Conservation (phyloP, 2,888 invertebrate genomes). For the Hyalella azteca region DNA sequence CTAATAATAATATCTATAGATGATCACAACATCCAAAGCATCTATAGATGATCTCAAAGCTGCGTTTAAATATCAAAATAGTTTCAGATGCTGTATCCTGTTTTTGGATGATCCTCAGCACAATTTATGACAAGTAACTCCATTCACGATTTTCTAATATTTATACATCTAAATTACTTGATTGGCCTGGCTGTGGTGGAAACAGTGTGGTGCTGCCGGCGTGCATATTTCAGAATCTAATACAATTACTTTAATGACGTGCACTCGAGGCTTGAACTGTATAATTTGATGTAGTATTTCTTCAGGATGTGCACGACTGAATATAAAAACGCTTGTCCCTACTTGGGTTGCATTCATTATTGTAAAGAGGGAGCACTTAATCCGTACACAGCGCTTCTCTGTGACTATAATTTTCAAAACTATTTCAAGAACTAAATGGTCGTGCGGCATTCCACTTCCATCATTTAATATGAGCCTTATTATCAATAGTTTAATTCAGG, state of each 20-base stretch:
- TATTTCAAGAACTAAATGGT: slow-evolving; percentile 36
- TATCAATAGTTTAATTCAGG: slow-evolving; percentile 27
- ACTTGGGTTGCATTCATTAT: slow-evolving; percentile 36
- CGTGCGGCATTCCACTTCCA: slow-evolving; percentile 29
- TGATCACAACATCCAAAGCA: too few species aligned
- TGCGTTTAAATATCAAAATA: too few species aligned
- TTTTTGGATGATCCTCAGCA: background rate
- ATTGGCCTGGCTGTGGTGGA: background rate
- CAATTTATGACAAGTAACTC: slow-evolving; percentile 3
- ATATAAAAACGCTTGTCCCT: slow-evolving; percentile 31
- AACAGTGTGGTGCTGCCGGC: slow-evolving; percentile 16
- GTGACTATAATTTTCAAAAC: slow-evolving; percentile 32
- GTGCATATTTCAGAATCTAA: slow-evolving; percentile 33
- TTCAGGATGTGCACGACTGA: slow-evolving; percentile 31
- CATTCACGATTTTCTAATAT: slow-evolving; percentile 39
- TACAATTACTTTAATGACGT: slow-evolving; percentile 38
- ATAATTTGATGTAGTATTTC: slow-evolving; percentile 39
- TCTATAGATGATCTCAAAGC: too few species aligned
- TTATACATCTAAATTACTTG: slow-evolving; percentile 40
- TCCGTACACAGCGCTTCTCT: slow-evolving; percentile 16
- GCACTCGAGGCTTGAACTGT: background rate
- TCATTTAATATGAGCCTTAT: slow-evolving; percentile 29
- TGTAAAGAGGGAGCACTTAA: slow-evolving; percentile 8
- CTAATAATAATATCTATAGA: too few species aligned
- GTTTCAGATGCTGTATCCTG: background rate